These are phyloP conservation scores for Vanacampus margaritifer DNA, from an alignment of 2,113 vertebrate genomes.

Conservation along the genomic window DNA sequence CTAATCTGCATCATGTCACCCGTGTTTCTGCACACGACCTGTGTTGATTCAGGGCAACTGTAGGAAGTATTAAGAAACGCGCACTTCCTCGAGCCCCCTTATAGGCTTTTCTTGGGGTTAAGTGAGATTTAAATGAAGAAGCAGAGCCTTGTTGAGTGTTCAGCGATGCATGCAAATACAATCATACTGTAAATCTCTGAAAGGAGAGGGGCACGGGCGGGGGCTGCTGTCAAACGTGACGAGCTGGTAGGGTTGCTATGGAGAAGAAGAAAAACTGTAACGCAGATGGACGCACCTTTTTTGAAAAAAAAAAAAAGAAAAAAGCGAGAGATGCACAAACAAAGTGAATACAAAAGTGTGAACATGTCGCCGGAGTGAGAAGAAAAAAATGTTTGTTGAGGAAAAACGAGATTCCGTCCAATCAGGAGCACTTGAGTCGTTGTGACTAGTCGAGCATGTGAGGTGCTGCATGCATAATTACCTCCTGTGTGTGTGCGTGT, in stretches of 20 bases:
- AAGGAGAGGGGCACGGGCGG: not conserved
- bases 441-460: constrained; percentile 34
- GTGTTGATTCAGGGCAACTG: not conserved
- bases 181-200: constrained; percentile 29
- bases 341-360: constrained; percentile 10
- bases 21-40: no score
- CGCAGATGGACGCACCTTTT: constrained; percentile 22
- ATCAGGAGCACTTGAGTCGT: constrained; percentile 27
- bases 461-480: constrained; percentile 64
- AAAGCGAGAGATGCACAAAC: not conserved
- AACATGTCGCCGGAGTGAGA: constrained; percentile 2
- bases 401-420: not conserved
- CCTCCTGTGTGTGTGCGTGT: constrained; percentile 16
- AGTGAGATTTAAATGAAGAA: constrained; percentile 2
- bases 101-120: not conserved
- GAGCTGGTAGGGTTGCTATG: constrained; percentile 37
- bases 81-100: not conserved
- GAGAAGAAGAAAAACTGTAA: constrained; percentile 25
- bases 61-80: not conserved
- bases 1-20: no score
- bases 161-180: constrained; percentile 38
- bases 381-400: constrained; percentile 1
- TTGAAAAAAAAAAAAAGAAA: constrained; percentile 1
- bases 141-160: constrained; percentile 20
- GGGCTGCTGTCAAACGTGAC: constrained; percentile 41